Base-by-base conservation (phyloP, 1,140 invertebrate genomes). In the Pogonognathellus flavescens region DNA sequence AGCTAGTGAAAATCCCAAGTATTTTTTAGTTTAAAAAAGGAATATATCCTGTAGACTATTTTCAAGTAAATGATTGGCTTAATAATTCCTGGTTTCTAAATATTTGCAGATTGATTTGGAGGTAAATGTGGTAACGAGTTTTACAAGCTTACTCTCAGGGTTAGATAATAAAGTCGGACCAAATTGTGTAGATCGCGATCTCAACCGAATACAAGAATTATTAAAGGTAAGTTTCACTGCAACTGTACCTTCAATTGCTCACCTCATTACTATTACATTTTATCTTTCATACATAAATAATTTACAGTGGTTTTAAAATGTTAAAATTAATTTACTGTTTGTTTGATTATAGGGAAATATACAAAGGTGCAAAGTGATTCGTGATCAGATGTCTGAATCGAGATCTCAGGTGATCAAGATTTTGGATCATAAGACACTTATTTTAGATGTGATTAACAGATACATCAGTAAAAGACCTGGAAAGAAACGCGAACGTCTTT, bases 301-400 rank as follows among this genome's bases (percentile, higher is more conserved):
- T 80, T 53, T 53, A 7, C 52, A 53, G 53, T 18, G 14, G 50
- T 7, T 18, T 13, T 55, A 11, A 6, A 55, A 52, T n/a, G n/a
- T n/a, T 52, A 18, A 82, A 80, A 80, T 50, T 52, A 41, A 2
- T 10, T 13, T 55, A 55, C 1, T 83, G n/a, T 89, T 89, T 83
- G 88, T 86, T 86, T 91, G 88, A 85, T 86, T 91, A 83, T 91
- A 97, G 95, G 97, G 96, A 55, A 98, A 98, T 91, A 95, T 98
- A 90, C 97, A 99, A 91, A 93, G 97, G 70, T 97, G 96, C 90
- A 96, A 95, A 92, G 94, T 98, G 62, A 95, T 98, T 53, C 95
- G 95, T 82, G 97, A 98, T 91, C 97, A 97, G 86, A 95, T 98
- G 90, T 92, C 93, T 88, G 97, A 98, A 91, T 95, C 96, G 0